A percentile compares a stretch with the other conserved stretches of the same genome.
Conservation (phyloP, 2,888 invertebrate species). For the Willowsia nigromaculata region DNA sequence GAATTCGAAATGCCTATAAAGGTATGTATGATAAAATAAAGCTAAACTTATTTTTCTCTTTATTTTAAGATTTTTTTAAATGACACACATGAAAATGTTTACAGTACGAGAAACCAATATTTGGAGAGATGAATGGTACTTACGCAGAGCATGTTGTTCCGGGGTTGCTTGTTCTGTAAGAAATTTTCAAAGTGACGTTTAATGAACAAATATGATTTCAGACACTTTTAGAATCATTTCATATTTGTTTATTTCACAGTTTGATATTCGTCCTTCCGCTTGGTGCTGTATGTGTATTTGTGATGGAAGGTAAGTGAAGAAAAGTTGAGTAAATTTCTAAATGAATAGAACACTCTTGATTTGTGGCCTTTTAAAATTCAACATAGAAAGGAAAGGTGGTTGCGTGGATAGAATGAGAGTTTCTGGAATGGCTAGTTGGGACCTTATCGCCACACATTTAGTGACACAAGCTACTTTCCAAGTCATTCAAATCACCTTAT, state of each 20-base stretch:
- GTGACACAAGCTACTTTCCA: constrained; percentile 48
- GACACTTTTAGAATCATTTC: too few relatives aligned
- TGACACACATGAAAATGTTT: constrained; percentile 66
- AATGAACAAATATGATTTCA: too few relatives aligned
- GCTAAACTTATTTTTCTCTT: too few relatives aligned
- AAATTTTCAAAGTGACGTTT: neutral
- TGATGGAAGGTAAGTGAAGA: constrained; percentile 32
- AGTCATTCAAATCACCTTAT: constrained; percentile 25
- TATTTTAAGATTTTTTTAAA: too few relatives aligned
- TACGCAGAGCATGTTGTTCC: constrained; percentile 98
- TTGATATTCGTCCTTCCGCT: constrained; percentile 46
- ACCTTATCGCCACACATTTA: constrained; percentile 40
- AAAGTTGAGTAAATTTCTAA: neutral
- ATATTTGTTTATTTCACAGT: constrained; percentile 14
- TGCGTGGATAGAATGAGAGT: constrained; percentile 49
- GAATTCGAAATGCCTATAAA: constrained; percentile 82
- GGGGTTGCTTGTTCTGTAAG: constrained; percentile 94
- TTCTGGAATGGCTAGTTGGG: constrained; percentile 37
- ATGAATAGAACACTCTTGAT: neutral
- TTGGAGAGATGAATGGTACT: constrained; percentile 92
- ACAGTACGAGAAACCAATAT: constrained; percentile 91
- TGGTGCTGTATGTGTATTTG: constrained; percentile 27
- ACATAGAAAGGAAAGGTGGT: neutral
- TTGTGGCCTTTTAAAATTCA: too few relatives aligned
- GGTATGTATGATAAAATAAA: too few relatives aligned